Evolutionary conservation across 2,113 vertebrate genomes (phyloP).

Genomic region (Elgaria multicarinata): DNA sequence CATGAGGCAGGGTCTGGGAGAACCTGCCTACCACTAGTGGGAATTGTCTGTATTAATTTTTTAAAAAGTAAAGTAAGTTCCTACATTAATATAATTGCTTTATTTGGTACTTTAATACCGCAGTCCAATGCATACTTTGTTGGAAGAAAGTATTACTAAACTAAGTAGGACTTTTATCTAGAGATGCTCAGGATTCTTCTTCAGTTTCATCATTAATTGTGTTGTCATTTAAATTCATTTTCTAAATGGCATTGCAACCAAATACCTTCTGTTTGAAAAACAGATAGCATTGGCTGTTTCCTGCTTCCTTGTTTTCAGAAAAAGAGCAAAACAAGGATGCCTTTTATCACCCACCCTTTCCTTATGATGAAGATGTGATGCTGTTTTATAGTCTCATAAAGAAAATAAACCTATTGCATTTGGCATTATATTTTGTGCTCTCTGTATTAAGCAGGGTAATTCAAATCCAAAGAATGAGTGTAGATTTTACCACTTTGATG

Average conservation of each 20-base stretch:
- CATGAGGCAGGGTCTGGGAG: no score
- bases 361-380: slow-evolving; percentile 62
- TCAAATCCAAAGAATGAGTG: slow-evolving; percentile 50
- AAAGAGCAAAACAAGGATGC: background rate
- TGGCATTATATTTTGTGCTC: slow-evolving; percentile 72
- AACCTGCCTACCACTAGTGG: background rate
- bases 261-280: background rate
- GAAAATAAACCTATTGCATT: slow-evolving; percentile 74
- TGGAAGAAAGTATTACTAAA: background rate
- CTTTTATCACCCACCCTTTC: background rate
- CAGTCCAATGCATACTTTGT: background rate
- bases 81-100: background rate
- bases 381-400: slow-evolving; percentile 61
- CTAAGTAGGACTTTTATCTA: no score
- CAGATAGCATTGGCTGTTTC: background rate
- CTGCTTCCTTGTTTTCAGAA: background rate
- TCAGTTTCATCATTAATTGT: background rate
- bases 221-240: background rate
- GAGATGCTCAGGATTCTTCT: background rate
- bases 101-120: background rate
- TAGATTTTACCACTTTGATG: slow-evolving; percentile 19
- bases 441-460: slow-evolving; percentile 72
- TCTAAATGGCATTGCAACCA: background rate
- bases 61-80: background rate
- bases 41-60: background rate